Evolutionary conservation across 2,113 vertebrate species (phyloP).

Genomic region (Etia nguti): DNA sequence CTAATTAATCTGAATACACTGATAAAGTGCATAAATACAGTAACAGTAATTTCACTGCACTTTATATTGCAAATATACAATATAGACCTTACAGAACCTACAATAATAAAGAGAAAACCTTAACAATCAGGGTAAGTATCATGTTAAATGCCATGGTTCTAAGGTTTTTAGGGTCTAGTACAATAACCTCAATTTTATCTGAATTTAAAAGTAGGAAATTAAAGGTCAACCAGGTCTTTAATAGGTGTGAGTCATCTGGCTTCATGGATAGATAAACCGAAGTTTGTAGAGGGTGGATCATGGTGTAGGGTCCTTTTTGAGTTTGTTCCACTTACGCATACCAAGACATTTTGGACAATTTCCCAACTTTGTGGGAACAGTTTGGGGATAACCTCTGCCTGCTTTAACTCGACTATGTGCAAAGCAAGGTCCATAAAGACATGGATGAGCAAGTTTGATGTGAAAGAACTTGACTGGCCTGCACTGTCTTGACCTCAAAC

Average conservation of each 20-base stretch:
- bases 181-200: not conserved
- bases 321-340: not conserved
- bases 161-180: not conserved
- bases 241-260: not conserved
- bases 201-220: not conserved
- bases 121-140: not conserved
- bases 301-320: not conserved
- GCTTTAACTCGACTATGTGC: not conserved
- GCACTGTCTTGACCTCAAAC: not conserved
- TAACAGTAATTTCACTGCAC: no score
- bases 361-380: not conserved
- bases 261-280: not conserved
- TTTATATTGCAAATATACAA: not conserved
- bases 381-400: fast-evolving
- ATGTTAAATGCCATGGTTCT: not conserved
- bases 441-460: not conserved
- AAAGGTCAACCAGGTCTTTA: not conserved
- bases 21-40: no score
- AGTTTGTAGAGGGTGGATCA: not conserved
- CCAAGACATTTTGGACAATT: not conserved
- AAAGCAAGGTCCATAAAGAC: not conserved
- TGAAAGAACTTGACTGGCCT: not conserved
- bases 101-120: no score
- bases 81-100: not conserved
- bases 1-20: no score